Percentiles rank a stretch among this genome's conserved stretches.
Conservation (phyloP, 2,797 vertebrate genomes). For the Myotis daubentonii region DNA sequence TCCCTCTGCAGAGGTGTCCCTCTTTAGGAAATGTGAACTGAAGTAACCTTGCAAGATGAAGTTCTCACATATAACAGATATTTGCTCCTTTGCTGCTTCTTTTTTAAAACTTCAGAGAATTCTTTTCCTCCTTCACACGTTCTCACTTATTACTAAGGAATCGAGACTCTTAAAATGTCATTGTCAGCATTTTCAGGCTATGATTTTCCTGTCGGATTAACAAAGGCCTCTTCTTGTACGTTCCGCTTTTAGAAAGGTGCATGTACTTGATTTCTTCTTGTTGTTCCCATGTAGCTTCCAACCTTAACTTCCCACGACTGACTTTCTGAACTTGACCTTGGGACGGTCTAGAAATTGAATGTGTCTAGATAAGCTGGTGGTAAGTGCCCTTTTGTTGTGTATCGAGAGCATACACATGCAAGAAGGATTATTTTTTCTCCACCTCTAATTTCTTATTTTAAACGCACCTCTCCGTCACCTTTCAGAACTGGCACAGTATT, state of each 20-base stretch:
- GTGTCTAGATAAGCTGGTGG: not conserved
- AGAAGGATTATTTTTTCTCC: not conserved
- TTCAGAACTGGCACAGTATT: not conserved
- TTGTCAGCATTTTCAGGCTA: conserved; percentile 78
- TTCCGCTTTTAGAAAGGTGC: conserved; percentile 68
- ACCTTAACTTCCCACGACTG: conserved; percentile 59
- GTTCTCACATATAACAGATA: conserved; percentile 58
- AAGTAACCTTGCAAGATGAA: conserved; percentile 63
- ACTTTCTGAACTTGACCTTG: conserved; percentile 77
- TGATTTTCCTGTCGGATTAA: conserved; percentile 82
- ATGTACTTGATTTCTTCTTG: conserved; percentile 60
- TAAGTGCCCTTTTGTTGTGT: not conserved
- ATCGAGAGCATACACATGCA: not conserved
- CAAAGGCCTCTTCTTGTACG: conserved; percentile 74
- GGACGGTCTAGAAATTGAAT: conserved; percentile 26
- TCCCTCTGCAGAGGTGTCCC: conserved; percentile 43
- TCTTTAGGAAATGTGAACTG: conserved; percentile 57
- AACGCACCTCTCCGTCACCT: not conserved
- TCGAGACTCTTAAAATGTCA: conserved; percentile 75
- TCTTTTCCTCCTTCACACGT: conserved; percentile 8
- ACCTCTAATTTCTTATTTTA: conserved; percentile 21
- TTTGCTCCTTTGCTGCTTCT: conserved; percentile 59
- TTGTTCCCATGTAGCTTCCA: conserved; percentile 60
- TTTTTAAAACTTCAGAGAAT: conserved; percentile 64
- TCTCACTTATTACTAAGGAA: conserved; percentile 74